These are phyloP conservation scores for Calameuta pallipes DNA, from an alignment of 2,888 invertebrate genomes.

Conservation along the genomic window DNA sequence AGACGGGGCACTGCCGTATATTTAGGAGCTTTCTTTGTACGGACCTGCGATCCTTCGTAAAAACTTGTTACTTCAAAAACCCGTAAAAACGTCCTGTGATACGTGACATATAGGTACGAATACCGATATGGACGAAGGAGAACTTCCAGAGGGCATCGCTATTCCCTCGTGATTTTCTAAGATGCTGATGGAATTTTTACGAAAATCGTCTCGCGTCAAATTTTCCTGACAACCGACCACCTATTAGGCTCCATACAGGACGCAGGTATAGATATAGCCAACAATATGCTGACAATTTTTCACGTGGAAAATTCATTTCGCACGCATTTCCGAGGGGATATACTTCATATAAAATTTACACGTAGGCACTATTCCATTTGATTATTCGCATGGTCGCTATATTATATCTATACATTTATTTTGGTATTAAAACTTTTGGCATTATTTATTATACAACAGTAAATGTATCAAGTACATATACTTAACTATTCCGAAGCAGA, in stretches of 20 bases:
- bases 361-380: not conserved
- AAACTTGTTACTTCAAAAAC: conserved; percentile 4
- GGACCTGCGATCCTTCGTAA: not conserved
- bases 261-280: not conserved
- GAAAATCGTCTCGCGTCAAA: not conserved
- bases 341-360: not conserved
- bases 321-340: not conserved
- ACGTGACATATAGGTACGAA: not conserved
- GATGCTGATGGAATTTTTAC: not conserved
- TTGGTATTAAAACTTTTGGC: not conserved
- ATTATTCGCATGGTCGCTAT: no score
- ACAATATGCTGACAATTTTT: not conserved
- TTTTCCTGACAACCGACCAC: not conserved
- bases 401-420: no score
- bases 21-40: not conserved
- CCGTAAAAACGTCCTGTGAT: not conserved
- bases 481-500: not conserved
- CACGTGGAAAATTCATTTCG: not conserved
- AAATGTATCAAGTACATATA: not conserved
- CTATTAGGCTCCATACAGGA: not conserved
- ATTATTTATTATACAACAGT: not conserved
- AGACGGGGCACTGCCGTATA: not conserved
- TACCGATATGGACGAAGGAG: not conserved
- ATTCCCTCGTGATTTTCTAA: not conserved
- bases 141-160: not conserved